Evolutionary conservation across 1,140 invertebrate genomes (phyloP).

Genomic region (Scylla paramamosain): DNA sequence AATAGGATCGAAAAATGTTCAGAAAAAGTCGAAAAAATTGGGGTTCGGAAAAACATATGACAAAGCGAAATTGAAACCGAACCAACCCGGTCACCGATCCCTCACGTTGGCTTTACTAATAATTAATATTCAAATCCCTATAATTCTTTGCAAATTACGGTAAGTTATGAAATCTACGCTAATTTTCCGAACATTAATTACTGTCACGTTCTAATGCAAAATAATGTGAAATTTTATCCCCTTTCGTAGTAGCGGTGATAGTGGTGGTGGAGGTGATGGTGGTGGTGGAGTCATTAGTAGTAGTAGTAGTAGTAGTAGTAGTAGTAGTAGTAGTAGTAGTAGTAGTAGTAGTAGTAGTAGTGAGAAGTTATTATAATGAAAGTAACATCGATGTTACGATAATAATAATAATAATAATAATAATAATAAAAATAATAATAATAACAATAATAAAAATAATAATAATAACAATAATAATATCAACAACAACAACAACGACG

Average conservation of each 20-base stretch:
- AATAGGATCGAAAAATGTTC: no score
- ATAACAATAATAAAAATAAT: neutral
- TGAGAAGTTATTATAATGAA: no score
- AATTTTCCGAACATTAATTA: conserved; percentile 16
- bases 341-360: conserved; percentile 1
- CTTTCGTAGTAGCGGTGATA: neutral
- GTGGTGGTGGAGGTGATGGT: neutral
- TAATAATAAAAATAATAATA: neutral
- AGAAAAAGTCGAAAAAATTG: no score
- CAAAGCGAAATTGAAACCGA: neutral
- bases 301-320: no score
- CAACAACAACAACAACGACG: neutral
- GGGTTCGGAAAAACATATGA: neutral
- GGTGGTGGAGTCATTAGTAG: neutral
- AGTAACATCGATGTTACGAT: neutral
- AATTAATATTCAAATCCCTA: conserved; percentile 24
- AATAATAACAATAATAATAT: neutral
- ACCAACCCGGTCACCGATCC: neutral
- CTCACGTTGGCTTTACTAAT: neutral
- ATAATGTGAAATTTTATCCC: neutral
- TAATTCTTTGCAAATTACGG: conserved; percentile 15
- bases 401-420: neutral
- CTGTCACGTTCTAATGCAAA: conserved; percentile 13
- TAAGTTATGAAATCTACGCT: conserved; percentile 23
- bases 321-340: neutral